These are phyloP conservation scores for Acridotheres tristis DNA, from an alignment of 2,797 vertebrate genomes.

Conservation along the genomic window DNA sequence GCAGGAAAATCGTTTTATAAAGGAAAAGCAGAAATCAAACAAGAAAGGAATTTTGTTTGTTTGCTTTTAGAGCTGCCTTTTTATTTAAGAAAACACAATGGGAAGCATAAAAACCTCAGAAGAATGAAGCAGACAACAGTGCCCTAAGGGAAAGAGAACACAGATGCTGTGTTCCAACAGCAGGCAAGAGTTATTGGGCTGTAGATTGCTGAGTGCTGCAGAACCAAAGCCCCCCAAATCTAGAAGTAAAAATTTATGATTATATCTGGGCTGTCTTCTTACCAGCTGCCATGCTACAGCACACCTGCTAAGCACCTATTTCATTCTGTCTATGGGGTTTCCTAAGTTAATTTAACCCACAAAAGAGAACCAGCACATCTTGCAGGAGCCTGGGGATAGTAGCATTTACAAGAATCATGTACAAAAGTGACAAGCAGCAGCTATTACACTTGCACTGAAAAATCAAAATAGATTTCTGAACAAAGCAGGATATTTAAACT, in stretches of 20 bases:
- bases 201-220: not conserved
- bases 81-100: slow-evolving; percentile 61
- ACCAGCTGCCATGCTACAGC: not conserved
- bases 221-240: not conserved
- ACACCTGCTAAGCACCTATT: not conserved
- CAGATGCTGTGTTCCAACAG: not conserved
- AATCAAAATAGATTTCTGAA: not conserved
- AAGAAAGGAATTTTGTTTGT: slow-evolving; percentile 60
- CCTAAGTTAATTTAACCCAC: not conserved
- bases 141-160: slow-evolving; percentile 34
- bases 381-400: not conserved
- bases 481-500: not conserved
- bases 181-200: not conserved
- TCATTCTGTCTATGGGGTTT: not conserved
- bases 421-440: not conserved
- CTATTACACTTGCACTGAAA: not conserved
- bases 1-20: not conserved
- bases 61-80: slow-evolving; percentile 39
- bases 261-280: not conserved
- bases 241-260: not conserved
- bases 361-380: not conserved
- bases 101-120: slow-evolving; percentile 27
- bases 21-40: slow-evolving; percentile 10
- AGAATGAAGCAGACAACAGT: slow-evolving; percentile 28
- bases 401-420: not conserved